A percentile compares a stretch with the other conserved stretches of the same genome.
Evolutionary conservation across 2,888 invertebrate species (phyloP).

Genomic region (Ectemnius cavifrons): DNA sequence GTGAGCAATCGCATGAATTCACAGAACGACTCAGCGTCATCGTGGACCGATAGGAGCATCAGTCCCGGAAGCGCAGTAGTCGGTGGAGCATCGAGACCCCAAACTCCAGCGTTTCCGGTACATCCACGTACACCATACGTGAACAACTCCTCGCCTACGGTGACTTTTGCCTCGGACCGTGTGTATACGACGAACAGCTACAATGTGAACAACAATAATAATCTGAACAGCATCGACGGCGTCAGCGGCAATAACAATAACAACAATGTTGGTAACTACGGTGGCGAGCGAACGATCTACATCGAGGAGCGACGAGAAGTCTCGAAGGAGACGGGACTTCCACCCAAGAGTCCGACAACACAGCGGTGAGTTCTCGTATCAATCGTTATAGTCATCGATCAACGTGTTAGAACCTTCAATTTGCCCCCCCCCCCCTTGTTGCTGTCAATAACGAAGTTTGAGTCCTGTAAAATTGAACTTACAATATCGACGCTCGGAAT

Average conservation of each 20-base stretch:
- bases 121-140: slow-evolving; percentile 93
- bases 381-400: too few species aligned
- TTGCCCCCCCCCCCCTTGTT: background rate
- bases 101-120: slow-evolving; percentile 96
- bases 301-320: slow-evolving; percentile 74
- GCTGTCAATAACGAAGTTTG: slow-evolving; percentile 18
- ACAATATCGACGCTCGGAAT: background rate
- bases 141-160: slow-evolving; percentile 85
- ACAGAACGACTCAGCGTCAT: slow-evolving; percentile 82
- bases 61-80: slow-evolving; percentile 80
- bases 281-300: slow-evolving; percentile 71
- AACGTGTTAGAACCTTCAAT: too few species aligned
- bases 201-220: slow-evolving; percentile 66
- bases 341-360: slow-evolving; percentile 90
- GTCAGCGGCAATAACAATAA: slow-evolving; percentile 62
- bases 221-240: slow-evolving; percentile 48
- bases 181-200: slow-evolving; percentile 66
- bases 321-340: slow-evolving; percentile 80
- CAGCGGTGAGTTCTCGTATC: slow-evolving; percentile 80
- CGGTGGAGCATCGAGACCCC: slow-evolving; percentile 84
- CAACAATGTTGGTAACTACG: slow-evolving; percentile 68
- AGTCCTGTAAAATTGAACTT: slow-evolving; percentile 10
- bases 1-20: slow-evolving; percentile 15
- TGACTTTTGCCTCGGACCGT: slow-evolving; percentile 75
- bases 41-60: slow-evolving; percentile 81